Evolutionary conservation across 2,113 vertebrate species (phyloP), one percentile per base, ranked within the genome.

Genomic region (Podilymbus podiceps): DNA sequence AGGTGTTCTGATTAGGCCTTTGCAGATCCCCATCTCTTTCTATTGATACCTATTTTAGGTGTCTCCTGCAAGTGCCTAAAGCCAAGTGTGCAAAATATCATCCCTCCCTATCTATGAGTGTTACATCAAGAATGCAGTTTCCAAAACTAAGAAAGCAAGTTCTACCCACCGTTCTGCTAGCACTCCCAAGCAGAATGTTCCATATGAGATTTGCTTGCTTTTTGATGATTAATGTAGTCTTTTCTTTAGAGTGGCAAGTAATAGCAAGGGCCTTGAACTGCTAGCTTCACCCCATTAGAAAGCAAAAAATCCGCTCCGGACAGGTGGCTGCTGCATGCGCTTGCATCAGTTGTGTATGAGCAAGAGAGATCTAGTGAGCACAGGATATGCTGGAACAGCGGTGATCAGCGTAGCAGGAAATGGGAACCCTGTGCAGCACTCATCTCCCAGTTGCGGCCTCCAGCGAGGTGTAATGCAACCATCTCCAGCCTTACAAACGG

Each of bases 261-360:
- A 53, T 35, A 71, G 38, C 2, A 8, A 79, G 44, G 15, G 40
- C 23, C 52, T 78, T 71, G 44, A 15, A 55, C 12, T 8, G 59
- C 28, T n/a, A 40, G 11, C 9, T 81, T 59, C 14, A 52, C 9
- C 8, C 18, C 16, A 31, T 40, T 68, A 49, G 35, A 78, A 87
- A 68, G 1, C 1, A 33, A 59, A 77, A 12, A 24, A 12, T 20
- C 8, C 8, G 1, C 28, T 87, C 25, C 42, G 44, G 77, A 46
- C 44, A 77, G 33, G 58, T 6, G 8, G 9, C 50, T 84, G n/a
- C 22, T 53, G 27, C 30, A 18, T 30, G 13, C 7, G 40, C 33
- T 46, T 35, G 28, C n/a, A 11, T 7, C 18, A 9, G 1, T 6
- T 1, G 3, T 33, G 33, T 20, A 33, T 0, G 5, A 78, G 31